Conservation (phyloP, 2,888 invertebrate species). For the Drosophila mayaguana region DNA sequence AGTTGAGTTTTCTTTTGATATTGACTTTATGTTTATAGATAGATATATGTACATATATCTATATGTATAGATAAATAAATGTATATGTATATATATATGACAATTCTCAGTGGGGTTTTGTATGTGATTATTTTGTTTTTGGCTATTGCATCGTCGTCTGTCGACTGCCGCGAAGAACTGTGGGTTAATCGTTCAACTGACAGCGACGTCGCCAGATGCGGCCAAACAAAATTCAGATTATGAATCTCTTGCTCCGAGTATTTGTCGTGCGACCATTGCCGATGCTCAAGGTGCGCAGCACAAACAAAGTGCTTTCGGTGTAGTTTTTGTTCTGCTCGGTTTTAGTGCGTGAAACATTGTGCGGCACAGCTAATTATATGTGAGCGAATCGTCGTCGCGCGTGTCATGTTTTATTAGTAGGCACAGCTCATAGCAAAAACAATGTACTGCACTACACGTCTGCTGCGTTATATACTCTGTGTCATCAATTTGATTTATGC, state of each 20-base stretch:
- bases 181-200: constrained; percentile 63
- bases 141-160: constrained; percentile 57
- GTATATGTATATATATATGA: constrained; percentile 8
- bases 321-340: constrained; percentile 10
- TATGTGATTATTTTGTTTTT: constrained; percentile 40
- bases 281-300: constrained; percentile 64
- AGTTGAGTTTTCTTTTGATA: constrained; percentile 57
- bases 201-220: constrained; percentile 55
- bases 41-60: constrained; percentile 7
- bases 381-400: constrained; percentile 9
- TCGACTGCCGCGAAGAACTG: constrained; percentile 38
- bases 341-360: constrained; percentile 13
- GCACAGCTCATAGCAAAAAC: constrained; percentile 18
- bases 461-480: constrained; percentile 67
- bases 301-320: constrained; percentile 16
- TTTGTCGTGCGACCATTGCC: constrained; percentile 65
- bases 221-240: constrained; percentile 70
- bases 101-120: constrained; percentile 35
- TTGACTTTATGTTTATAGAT: constrained; percentile 42
- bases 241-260: constrained; percentile 55
- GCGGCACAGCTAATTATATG: constrained; percentile 27
- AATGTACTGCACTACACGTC: constrained; percentile 72
- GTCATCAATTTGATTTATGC: constrained; percentile 69
- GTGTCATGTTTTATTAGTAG: constrained; percentile 40
- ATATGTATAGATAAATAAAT: constrained; percentile 9